These are phyloP conservation scores for Rhegmatorhina hoffmannsi DNA, from an alignment of 2,113 vertebrate genomes.

Conservation along the genomic window DNA sequence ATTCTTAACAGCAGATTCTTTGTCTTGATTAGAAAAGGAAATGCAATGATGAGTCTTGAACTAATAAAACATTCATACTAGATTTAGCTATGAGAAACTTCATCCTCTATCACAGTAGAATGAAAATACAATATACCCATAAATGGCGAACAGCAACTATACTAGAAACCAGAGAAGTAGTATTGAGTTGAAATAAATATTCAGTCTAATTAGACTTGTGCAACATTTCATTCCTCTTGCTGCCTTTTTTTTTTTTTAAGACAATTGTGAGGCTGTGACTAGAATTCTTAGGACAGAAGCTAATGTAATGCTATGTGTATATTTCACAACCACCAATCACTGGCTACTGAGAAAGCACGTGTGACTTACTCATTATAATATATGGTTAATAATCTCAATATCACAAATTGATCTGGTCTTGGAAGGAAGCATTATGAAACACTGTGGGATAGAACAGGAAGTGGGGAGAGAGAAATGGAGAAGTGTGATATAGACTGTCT, in stretches of 20 bases:
- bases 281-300: background rate
- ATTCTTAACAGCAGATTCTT: background rate
- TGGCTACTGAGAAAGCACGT: background rate
- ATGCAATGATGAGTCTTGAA: background rate
- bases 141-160: background rate
- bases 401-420: background rate
- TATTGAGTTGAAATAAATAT: background rate
- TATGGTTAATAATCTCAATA: background rate
- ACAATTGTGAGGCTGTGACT: background rate
- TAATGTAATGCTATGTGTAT: background rate
- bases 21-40: conserved; percentile 15
- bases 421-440: background rate
- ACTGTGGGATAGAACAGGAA: background rate
- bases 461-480: background rate
- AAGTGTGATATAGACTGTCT: background rate
- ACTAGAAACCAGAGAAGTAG: background rate
- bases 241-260: background rate
- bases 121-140: background rate
- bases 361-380: background rate
- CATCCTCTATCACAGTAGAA: background rate
- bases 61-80: background rate
- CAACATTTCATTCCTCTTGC: background rate
- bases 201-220: background rate
- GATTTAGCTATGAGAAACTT: conserved; percentile 4
- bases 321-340: background rate